These are phyloP conservation scores for Brachypteracias leptosomus DNA, from an alignment of 2,113 vertebrate species.

Conservation along the genomic window DNA sequence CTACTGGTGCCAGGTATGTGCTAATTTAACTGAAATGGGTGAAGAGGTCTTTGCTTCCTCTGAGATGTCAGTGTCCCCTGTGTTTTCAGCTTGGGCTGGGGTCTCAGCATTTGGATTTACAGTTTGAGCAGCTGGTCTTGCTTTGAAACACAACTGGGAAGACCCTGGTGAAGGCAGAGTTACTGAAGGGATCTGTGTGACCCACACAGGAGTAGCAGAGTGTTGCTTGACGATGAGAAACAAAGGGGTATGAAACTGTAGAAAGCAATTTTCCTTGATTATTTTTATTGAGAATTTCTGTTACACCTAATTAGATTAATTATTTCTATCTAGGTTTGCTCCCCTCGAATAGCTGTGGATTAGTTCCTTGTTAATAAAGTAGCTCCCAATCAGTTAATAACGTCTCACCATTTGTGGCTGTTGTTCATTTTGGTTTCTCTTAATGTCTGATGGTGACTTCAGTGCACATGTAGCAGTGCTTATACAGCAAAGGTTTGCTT, in stretches of 20 bases:
- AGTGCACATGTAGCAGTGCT: not conserved
- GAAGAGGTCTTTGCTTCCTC: not conserved
- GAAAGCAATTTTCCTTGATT: not conserved
- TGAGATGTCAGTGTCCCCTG: not conserved
- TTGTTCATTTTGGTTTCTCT: not conserved
- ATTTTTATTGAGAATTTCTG: not conserved
- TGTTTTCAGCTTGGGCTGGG: not conserved
- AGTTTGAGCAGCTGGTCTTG: not conserved
- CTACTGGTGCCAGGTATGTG: not conserved
- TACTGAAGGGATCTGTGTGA: accelerated
- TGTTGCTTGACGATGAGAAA: not conserved
- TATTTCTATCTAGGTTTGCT: not conserved
- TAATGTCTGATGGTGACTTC: not conserved
- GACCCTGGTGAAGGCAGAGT: not conserved
- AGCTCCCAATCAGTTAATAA: not conserved
- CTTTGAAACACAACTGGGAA: not conserved
- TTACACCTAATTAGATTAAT: not conserved
- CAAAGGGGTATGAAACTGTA: not conserved
- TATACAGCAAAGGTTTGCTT: not conserved
- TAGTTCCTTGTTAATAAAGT: not conserved
- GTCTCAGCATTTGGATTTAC: not conserved
- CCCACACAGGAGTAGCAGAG: not conserved
- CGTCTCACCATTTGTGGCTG: not conserved
- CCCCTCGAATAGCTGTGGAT: not conserved
- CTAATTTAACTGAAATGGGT: not conserved